phyloP scores from a whole-genome alignment of 2,888 invertebrate genomes.

The Caradrina clavipalpis region DNA sequence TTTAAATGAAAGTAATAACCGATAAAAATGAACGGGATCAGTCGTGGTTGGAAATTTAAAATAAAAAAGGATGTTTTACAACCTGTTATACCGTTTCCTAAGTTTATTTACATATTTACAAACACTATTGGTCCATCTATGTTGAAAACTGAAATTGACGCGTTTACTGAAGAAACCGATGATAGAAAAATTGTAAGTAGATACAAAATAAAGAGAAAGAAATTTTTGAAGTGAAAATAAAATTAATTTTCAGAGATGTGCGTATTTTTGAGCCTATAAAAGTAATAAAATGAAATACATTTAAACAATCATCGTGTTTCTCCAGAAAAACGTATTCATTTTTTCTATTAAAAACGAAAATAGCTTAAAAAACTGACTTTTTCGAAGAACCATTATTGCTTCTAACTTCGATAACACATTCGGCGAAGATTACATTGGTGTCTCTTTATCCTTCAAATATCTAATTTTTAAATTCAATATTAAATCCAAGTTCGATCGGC shows the following conservation, averaged over 20 bases:
- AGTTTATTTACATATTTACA: constrained; percentile 89
- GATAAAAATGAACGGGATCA: constrained; percentile 66
- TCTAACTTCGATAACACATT: constrained; percentile 69
- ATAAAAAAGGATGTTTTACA: constrained; percentile 75
- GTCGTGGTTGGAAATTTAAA: constrained; percentile 73
- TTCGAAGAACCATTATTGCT: constrained; percentile 74
- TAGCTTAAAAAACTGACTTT: constrained; percentile 47
- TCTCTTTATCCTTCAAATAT: constrained; percentile 66
- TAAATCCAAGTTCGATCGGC: constrained; percentile 66
- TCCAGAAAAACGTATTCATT: constrained; percentile 49
- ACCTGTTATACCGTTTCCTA: constrained; percentile 84
- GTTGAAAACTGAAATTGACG: constrained; percentile 73
- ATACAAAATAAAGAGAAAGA: neutral
- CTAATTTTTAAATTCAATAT: constrained; percentile 66
- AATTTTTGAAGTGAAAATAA: neutral
- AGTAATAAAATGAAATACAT: too few species aligned
- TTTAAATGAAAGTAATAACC: neutral
- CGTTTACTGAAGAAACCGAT: constrained; percentile 50
- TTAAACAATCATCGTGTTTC: constrained; percentile 35
- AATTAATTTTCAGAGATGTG: constrained; percentile 10
- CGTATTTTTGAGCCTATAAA: constrained; percentile 24
- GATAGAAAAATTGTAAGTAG: constrained; percentile 24
- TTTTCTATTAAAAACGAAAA: constrained; percentile 49
- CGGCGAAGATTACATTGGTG: constrained; percentile 73
- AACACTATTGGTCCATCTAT: constrained; percentile 89